Percentiles rank a stretch among this genome's conserved stretches.
Conservation (phyloP, 2,888 invertebrate genomes). For the Phalangium opilio region DNA sequence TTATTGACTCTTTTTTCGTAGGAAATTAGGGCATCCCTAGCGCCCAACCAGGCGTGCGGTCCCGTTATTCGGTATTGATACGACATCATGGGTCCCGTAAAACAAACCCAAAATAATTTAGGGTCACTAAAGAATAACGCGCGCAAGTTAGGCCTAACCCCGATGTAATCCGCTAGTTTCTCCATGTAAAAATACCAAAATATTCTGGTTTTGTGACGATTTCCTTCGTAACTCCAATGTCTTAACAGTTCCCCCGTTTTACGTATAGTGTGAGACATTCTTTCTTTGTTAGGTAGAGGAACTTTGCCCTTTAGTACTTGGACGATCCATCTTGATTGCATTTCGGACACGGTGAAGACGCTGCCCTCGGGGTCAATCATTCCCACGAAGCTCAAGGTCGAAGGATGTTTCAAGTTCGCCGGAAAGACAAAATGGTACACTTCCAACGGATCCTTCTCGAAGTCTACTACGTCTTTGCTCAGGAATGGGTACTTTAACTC, state of each 20-base stretch:
- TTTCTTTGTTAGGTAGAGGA: conserved; percentile 25
- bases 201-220: too few relatives aligned
- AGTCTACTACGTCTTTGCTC: conserved; percentile 8
- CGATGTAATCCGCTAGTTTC: too few relatives aligned
- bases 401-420: conserved; percentile 26
- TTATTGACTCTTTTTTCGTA: conserved; percentile 13
- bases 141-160: conserved; percentile 31
- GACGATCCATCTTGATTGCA: conserved; percentile 33
- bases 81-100: conserved; percentile 28
- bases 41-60: conserved; percentile 32
- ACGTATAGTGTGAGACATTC: too few relatives aligned
- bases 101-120: conserved; percentile 20
- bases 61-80: conserved; percentile 32
- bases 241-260: too few relatives aligned
- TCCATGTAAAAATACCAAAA: too few relatives aligned
- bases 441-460: conserved; percentile 21
- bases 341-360: conserved; percentile 34
- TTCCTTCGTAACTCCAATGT: too few relatives aligned
- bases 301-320: conserved; percentile 26
- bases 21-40: conserved; percentile 31
- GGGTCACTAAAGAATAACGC: conserved; percentile 24
- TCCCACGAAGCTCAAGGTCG: conserved; percentile 32
- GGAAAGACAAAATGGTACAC: conserved; percentile 33
- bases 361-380: conserved; percentile 34
- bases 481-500: conserved; percentile 29